phyloP scores from a whole-genome alignment of 64 coral and sea anemone species.

The Cladopsammia gracilis region DNA sequence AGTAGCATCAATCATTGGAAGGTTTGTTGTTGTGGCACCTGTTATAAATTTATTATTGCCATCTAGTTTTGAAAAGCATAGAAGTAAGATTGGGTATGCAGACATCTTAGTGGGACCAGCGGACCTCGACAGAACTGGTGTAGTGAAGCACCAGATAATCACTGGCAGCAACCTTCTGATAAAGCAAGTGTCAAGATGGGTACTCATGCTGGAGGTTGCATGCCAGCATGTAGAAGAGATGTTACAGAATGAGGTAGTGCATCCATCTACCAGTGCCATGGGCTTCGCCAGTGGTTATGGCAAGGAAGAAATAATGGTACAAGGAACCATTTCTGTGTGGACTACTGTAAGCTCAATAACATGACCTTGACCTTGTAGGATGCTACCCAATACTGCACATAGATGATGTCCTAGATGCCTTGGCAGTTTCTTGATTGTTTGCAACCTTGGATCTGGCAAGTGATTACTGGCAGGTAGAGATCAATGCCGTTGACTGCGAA shows the following conservation, averaged over 20 bases:
- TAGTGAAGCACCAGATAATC: constrained; percentile 38
- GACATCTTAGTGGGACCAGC: constrained; percentile 3
- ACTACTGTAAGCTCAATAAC: too few species aligned
- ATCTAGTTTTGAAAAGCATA: too few species aligned
- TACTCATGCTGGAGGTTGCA: constrained; percentile 16
- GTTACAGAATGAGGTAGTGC: background rate
- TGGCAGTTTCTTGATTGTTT: background rate
- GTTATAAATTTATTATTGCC: background rate
- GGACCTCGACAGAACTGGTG: constrained; percentile 29
- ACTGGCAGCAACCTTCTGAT: constrained; percentile 11
- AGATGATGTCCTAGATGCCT: too few species aligned
- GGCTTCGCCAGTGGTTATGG: constrained; percentile 8
- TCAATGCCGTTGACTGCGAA: background rate
- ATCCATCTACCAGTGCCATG: background rate
- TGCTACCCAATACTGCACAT: too few species aligned
- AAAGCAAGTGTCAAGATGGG: constrained; percentile 12
- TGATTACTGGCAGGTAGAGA: constrained; percentile 46
- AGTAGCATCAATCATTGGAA: constrained; percentile 88
- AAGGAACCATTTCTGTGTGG: too few species aligned
- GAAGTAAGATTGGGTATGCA: too few species aligned
- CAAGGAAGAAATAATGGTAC: constrained; percentile 21
- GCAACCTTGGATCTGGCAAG: constrained; percentile 12
- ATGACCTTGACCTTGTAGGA: too few species aligned
- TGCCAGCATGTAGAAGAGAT: background rate
- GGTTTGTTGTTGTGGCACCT: constrained; percentile 8